phyloP scores from a whole-genome alignment of 2,113 vertebrate species.

The Ahaetulla prasina region DNA sequence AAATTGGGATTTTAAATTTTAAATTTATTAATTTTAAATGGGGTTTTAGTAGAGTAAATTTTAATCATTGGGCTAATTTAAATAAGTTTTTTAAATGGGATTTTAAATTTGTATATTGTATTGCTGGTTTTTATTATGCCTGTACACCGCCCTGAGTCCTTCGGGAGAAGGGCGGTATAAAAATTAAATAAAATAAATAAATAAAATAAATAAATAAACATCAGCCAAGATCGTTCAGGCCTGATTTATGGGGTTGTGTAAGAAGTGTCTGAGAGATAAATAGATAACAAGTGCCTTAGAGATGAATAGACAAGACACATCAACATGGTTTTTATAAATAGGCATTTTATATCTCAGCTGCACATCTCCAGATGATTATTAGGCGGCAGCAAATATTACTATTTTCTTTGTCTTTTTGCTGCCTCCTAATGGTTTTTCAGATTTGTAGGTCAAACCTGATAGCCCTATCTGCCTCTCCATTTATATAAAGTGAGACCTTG shows the following conservation, averaged over 20 bases:
- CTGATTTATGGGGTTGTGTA: background rate
- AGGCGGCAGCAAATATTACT: background rate
- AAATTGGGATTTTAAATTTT: no score
- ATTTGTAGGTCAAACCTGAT: background rate
- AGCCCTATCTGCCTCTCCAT: background rate
- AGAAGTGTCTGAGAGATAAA: background rate
- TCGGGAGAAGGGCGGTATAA: no score
- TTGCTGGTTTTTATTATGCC: no score
- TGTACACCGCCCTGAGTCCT: no score
- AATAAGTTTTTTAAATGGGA: no score
- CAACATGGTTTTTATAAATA: background rate
- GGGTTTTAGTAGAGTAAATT: no score
- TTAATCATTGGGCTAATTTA: no score
- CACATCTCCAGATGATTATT: background rate
- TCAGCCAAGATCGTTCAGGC: background rate
- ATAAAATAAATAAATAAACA: no score
- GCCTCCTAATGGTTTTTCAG: background rate
- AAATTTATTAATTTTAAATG: no score
- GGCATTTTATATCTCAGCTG: background rate
- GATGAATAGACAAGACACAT: background rate
- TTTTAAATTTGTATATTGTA: no score
- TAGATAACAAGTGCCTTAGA: no score
- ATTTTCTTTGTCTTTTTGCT: background rate
- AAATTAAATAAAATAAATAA: no score
- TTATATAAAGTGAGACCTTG: background rate